These are phyloP conservation scores for Pseudococcus longispinus DNA, from an alignment of 2,888 invertebrate genomes.

Conservation along the genomic window DNA sequence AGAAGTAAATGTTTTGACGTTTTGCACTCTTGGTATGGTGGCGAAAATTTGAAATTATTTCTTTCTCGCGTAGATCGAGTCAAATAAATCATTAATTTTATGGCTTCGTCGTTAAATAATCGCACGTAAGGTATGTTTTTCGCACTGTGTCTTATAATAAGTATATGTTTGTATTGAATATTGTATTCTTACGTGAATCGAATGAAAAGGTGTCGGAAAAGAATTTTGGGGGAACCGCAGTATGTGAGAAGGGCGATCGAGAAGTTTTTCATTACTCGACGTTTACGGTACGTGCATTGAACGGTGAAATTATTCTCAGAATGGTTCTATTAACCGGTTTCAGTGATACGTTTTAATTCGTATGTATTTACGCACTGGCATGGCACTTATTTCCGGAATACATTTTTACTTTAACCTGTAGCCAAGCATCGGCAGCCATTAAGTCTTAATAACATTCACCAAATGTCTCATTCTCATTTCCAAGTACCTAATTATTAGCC, in stretches of 20 bases:
- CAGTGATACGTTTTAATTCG: slow-evolving; percentile 1
- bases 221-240: slow-evolving; percentile 8
- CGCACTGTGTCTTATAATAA: background rate
- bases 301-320: slow-evolving; percentile 23
- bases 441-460: slow-evolving; percentile 52
- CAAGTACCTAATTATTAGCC: slow-evolving; percentile 11
- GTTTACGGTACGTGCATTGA: background rate
- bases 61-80: background rate
- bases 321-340: slow-evolving; percentile 44
- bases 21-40: background rate
- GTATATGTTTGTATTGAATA: background rate
- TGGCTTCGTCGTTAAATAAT: background rate
- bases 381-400: slow-evolving; percentile 49
- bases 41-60: slow-evolving; percentile 3
- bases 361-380: background rate
- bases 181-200: background rate
- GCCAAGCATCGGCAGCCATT: slow-evolving; percentile 13
- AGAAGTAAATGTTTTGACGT: slow-evolving; percentile 20
- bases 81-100: slow-evolving; percentile 45
- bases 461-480: slow-evolving; percentile 40
- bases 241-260: background rate
- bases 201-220: background rate
- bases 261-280: background rate
- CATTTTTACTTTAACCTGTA: background rate
- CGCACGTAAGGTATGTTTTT: background rate